Conservation (phyloP, 2,797 vertebrate species). For the Lateolabrax maculatus region DNA sequence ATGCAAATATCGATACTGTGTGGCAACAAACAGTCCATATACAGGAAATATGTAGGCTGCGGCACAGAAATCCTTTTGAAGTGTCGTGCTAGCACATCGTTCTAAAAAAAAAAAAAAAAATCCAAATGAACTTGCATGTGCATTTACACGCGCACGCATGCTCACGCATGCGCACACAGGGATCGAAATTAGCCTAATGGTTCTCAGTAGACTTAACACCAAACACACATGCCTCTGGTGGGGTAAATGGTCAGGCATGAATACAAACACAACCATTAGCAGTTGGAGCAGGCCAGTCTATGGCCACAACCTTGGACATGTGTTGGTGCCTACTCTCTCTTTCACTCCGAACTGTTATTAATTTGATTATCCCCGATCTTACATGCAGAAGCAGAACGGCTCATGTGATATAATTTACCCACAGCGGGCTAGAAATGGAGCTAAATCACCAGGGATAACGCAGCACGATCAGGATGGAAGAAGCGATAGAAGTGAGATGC, state of each 20-base stretch:
- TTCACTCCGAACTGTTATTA: conserved; percentile 41
- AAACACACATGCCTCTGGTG: conserved; percentile 68
- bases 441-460: conserved; percentile 14
- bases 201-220: conserved; percentile 62
- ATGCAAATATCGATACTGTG: conserved; percentile 77
- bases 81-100: conserved; percentile 52
- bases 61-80: conserved; percentile 64
- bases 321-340: conserved; percentile 36
- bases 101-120: conserved; percentile 34
- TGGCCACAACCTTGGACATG: conserved; percentile 54
- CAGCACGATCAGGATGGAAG: background rate
- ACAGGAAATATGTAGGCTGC: conserved; percentile 65
- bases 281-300: conserved; percentile 54
- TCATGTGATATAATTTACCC: conserved; percentile 17
- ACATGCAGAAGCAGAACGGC: conserved; percentile 36
- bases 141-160: conserved; percentile 36
- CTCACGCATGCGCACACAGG: conserved; percentile 17
- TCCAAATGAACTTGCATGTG: conserved; percentile 70
- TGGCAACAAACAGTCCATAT: conserved; percentile 64
- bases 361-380: conserved; percentile 43
- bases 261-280: conserved; percentile 76
- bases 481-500: background rate
- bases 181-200: conserved; percentile 72
- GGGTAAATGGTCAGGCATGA: conserved; percentile 59
- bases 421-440: background rate